These are phyloP conservation scores for Notolepis coatsorum DNA, from an alignment of 2,797 vertebrate genomes.

Conservation along the genomic window DNA sequence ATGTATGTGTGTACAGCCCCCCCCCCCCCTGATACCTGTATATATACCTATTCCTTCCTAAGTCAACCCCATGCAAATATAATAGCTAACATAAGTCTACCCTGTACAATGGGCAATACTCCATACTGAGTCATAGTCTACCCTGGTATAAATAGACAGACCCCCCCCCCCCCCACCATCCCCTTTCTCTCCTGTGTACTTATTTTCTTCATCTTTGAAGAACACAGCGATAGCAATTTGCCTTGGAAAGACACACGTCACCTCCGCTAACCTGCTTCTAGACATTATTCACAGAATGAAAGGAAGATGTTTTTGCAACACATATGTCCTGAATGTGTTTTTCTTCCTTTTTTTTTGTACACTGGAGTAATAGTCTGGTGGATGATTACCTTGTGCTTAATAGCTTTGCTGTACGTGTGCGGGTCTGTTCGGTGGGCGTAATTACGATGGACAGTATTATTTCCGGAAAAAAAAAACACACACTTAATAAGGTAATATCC, in stretches of 20 bases:
- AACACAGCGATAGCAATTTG: conserved; percentile 59
- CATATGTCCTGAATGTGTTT: conserved; percentile 49
- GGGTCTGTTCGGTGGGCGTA: conserved; percentile 41
- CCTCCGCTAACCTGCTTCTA: conserved; percentile 55
- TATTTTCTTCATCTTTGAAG: conserved; percentile 62
- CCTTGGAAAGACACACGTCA: conserved; percentile 52
- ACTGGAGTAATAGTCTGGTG: conserved; percentile 53
- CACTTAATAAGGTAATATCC: conserved; percentile 53
- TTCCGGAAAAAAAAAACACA: no score
- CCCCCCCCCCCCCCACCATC: background rate
- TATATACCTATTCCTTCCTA: no score
- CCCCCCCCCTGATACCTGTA: no score
- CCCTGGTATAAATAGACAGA: no score
- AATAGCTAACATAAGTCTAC: no score
- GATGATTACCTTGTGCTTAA: conserved; percentile 59
- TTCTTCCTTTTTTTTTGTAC: no score
- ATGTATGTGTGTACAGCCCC: no score
- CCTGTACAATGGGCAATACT: no score
- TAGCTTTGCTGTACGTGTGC: conserved; percentile 38
- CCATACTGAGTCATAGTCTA: no score
- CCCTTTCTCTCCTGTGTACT: conserved; percentile 21
- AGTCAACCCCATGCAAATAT: no score
- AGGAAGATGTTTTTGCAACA: conserved; percentile 54
- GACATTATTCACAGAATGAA: conserved; percentile 60
- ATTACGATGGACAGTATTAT: conserved; percentile 49